Conservation (phyloP, 1,140 invertebrate species). For the Hylyphantes graminicola region DNA sequence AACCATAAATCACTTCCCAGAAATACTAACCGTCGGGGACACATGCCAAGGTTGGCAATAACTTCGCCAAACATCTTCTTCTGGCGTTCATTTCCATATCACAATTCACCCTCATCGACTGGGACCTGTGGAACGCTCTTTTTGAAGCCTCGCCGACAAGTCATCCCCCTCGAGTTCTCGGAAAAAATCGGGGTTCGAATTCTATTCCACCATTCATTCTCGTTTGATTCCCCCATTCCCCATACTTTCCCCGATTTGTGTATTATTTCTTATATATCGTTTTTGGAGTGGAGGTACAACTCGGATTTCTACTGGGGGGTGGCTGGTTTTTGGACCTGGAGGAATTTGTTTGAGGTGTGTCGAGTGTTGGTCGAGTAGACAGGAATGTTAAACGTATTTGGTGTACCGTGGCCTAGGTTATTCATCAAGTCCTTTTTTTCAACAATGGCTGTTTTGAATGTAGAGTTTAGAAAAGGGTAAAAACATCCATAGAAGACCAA, state of each 20-base stretch:
- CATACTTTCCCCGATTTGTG: constrained; percentile 3
- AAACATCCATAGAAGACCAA: no score
- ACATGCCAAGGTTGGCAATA: constrained; percentile 7
- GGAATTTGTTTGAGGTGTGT: no score
- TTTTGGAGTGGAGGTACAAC: background rate
- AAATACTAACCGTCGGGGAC: background rate
- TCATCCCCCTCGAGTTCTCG: background rate
- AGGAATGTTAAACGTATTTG: no score
- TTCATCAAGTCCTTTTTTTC: no score
- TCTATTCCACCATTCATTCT: background rate
- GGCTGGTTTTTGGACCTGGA: no score
- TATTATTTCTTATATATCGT: constrained; percentile 51
- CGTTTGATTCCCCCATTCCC: background rate
- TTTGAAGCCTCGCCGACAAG: constrained; percentile 44
- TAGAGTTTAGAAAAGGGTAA: no score
- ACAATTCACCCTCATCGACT: constrained; percentile 31
- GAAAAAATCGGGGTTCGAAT: background rate
- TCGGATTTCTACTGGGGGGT: no score
- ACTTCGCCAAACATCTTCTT: constrained; percentile 12
- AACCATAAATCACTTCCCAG: background rate
- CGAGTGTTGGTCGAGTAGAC: no score
- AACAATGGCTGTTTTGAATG: no score
- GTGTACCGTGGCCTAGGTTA: no score
- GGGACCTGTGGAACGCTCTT: background rate
- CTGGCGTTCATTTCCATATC: constrained; percentile 7